Base-by-base conservation (phyloP, 2,113 vertebrate species). In the Marcusenius ussheri region DNA sequence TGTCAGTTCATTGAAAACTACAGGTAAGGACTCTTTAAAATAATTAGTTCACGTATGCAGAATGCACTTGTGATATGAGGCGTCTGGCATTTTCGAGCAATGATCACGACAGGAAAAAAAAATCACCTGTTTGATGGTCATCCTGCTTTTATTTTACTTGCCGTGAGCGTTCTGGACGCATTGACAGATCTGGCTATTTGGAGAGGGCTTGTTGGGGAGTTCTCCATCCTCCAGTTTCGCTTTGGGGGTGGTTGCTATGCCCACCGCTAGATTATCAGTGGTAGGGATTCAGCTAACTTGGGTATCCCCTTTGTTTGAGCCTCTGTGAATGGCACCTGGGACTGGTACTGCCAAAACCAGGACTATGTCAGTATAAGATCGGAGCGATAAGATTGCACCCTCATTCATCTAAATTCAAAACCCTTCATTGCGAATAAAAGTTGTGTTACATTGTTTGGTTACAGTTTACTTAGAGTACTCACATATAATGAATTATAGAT, bases 231-330 rank as follows among this genome's bases (percentile, higher is more conserved):
- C n/a, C 88, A 17, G 19, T 51, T 31, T 77, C 4, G 0, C 27
- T 74, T 50, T 87, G 27, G 66, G 84, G 24, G 42, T 10, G 89
- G 66, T 90, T 88, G 66, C 85, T 49, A 88, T 90, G 47, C 46
- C 83, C 62, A 90, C 84, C 62, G 3, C 46, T 74, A 10, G 89
- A 88, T 47, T 80, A 50, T 87, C 83, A 77, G 45, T 50, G 58
- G 56, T 42, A 31, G 21, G 42, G 56, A 62, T 27, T 49, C 46
- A 77, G 89, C 11, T 21, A 87, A 5, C 39, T 17, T 3, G 77
- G 11, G 6, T 62, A 39, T 15, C 45, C 13, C 42, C 11, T 50
- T 83, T 58, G 51, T 53, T n/a, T 35, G 31, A 62, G 39, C 46
- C 50, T 35, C 39, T 58, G 74, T 10, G 0, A 39, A 50, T 84